Evolutionary conservation across 1,140 invertebrate species (phyloP), one percentile per base, ranked within the genome.

Genomic region (Ostrea edulis): DNA sequence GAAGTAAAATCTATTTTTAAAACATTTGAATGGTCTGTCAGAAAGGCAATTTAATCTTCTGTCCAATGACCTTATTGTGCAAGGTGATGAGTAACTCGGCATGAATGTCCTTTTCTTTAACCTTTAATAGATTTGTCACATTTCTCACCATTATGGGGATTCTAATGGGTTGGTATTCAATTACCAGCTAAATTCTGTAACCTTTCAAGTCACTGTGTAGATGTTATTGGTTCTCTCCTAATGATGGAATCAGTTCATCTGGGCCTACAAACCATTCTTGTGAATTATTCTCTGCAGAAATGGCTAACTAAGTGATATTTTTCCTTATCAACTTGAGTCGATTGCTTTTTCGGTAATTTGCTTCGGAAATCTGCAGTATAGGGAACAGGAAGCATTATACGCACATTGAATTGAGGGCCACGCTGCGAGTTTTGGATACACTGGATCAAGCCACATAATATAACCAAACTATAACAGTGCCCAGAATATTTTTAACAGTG

Each of bases 51-150:
- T 22, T n/a, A n/a, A n/a, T 71, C 29, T 25, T 25, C 68, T 77
- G 25, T 29, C 68, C 25, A 77, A 29, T 77, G 68, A 17, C 29
- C 29, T 62, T 77, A 29, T 25, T 35, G 22, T 77, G 65, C 11
- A 17, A 77, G 22, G 11, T 29, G 65, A 71, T 71, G 65, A 77
- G 29, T 77, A 77, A 77, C 68, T 77, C 25, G 8, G 25, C 3
- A 35, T 77, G 25, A 77, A 77, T 20, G 68, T 77, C 68, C 35
- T 12, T 77, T 77, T 77, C 68, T 29, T 22, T 77, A 14, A 25
- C 68, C 29, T 22, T 25, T 77, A 77, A 77, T 77, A 29, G 68
- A 77, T 77, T 77, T 77, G 68, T 77, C 68, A 77, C 35, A 77
- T 77, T 77, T 25, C 58, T 25, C 68, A 9, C 68, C 68, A 77